Percentiles rank a stretch among this genome's conserved stretches.
These are phyloP conservation scores for Coelogynopora nodosa DNA, from an alignment of 2,888 invertebrate species.

Conservation along the genomic window DNA sequence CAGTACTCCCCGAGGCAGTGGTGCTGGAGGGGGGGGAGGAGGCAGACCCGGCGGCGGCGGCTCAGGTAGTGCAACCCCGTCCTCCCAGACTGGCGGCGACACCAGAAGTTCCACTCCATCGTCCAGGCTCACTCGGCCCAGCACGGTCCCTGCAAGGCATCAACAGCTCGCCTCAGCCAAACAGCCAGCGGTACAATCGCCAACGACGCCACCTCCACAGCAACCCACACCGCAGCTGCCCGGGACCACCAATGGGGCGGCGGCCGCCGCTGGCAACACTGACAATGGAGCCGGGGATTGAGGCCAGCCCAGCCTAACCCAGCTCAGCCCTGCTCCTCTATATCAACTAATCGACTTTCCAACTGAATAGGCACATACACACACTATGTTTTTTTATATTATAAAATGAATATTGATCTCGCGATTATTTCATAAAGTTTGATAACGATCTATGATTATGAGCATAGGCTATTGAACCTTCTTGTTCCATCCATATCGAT, in stretches of 20 bases:
- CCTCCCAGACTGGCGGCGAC: neutral
- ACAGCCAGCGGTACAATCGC: neutral
- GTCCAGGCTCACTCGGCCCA: neutral
- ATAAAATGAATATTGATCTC: too few relatives aligned
- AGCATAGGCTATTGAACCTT: too few relatives aligned
- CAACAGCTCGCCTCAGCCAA: too few relatives aligned
- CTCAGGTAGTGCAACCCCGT: neutral
- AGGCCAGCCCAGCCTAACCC: too few relatives aligned
- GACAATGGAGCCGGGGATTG: neutral
- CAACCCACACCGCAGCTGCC: too few relatives aligned
- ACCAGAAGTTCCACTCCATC: neutral
- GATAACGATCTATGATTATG: neutral
- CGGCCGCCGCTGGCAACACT: neutral
- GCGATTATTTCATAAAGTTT: neutral
- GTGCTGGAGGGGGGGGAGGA: too few relatives aligned
- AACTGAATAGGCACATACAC: too few relatives aligned
- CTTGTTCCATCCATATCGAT: neutral
- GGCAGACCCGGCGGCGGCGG: neutral
- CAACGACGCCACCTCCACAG: neutral
- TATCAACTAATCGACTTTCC: too few relatives aligned
- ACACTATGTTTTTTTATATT: too few relatives aligned
- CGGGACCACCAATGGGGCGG: neutral
- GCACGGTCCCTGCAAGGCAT: neutral
- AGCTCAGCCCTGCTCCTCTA: too few relatives aligned
- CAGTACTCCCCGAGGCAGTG: neutral